These are phyloP conservation scores for Andrena flavipes DNA, from an alignment of 2,888 invertebrate genomes.

Conservation along the genomic window DNA sequence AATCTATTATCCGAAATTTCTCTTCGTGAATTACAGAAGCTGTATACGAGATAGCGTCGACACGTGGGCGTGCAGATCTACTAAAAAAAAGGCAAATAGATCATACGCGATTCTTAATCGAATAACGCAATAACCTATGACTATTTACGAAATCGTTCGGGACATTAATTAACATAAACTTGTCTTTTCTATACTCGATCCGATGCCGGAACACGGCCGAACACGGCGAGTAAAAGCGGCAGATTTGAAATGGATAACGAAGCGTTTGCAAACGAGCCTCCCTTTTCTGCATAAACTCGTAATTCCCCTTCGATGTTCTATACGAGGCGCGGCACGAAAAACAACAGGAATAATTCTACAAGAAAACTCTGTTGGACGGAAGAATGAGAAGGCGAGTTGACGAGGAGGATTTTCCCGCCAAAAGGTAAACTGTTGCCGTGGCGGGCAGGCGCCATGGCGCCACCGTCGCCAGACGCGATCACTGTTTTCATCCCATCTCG, in stretches of 20 bases:
- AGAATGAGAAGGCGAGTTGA: slow-evolving; percentile 9
- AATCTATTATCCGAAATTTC: slow-evolving; percentile 23
- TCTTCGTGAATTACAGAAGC: background rate
- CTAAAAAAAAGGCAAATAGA: slow-evolving; percentile 18
- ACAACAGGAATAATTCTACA: background rate
- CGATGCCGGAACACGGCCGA: slow-evolving; percentile 54
- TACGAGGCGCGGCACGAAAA: background rate
- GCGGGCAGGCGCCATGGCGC: slow-evolving; percentile 73
- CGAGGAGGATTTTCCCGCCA: slow-evolving; percentile 69
- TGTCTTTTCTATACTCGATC: slow-evolving; percentile 47
- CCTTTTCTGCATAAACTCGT: background rate
- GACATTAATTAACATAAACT: slow-evolving; percentile 64
- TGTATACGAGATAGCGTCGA: background rate
- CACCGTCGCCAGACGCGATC: slow-evolving; percentile 78
- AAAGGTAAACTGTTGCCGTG: slow-evolving; percentile 66
- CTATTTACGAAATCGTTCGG: slow-evolving; percentile 47
- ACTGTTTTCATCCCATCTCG: slow-evolving; percentile 76
- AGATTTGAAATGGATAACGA: slow-evolving; percentile 46
- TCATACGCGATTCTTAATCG: slow-evolving; percentile 27
- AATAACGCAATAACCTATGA: slow-evolving; percentile 40
- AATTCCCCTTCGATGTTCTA: background rate
- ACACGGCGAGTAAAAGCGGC: slow-evolving; percentile 50
- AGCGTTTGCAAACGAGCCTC: background rate
- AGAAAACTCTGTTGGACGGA: background rate
- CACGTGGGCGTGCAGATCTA: background rate